Evolutionary conservation across 2,888 invertebrate species (phyloP).

Genomic region (Agelastica alni): DNA sequence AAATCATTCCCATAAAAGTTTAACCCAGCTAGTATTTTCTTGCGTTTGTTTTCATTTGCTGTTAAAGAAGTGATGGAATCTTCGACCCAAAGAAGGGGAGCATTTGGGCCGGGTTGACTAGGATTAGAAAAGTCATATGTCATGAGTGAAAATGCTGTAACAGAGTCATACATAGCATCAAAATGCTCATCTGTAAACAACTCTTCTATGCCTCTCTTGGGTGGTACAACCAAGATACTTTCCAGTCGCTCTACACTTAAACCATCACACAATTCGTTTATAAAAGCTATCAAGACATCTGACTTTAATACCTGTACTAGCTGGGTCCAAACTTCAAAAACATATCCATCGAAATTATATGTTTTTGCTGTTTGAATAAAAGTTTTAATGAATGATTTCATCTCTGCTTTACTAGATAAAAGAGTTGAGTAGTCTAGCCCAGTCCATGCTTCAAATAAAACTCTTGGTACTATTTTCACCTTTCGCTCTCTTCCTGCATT

Average conservation of each 20-base stretch:
- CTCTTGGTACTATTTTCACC: slow-evolving; percentile 78
- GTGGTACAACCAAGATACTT: slow-evolving; percentile 80
- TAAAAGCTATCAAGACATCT: slow-evolving; percentile 63
- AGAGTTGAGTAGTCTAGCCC: slow-evolving; percentile 73
- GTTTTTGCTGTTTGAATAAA: slow-evolving; percentile 67
- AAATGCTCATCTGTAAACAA: slow-evolving; percentile 77
- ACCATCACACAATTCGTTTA: slow-evolving; percentile 66
- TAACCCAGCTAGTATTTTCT: slow-evolving; percentile 83
- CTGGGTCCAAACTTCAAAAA: slow-evolving; percentile 89
- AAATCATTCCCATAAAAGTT: slow-evolving; percentile 95
- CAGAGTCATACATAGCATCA: slow-evolving; percentile 73
- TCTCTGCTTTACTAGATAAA: slow-evolving; percentile 69
- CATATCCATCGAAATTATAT: slow-evolving; percentile 85
- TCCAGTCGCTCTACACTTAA: slow-evolving; percentile 64
- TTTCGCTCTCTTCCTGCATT: slow-evolving; percentile 61
- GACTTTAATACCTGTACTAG: slow-evolving; percentile 68
- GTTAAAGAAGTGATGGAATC: slow-evolving; percentile 76
- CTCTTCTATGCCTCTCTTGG: slow-evolving; percentile 69
- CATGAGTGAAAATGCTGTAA: slow-evolving; percentile 93
- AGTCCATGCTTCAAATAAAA: slow-evolving; percentile 88
- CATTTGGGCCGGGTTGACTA: slow-evolving; percentile 86
- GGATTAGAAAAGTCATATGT: slow-evolving; percentile 91
- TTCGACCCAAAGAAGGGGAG: slow-evolving; percentile 82
- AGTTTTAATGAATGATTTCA: slow-evolving; percentile 68
- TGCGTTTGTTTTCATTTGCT: slow-evolving; percentile 65